Evolutionary conservation across 1,140 invertebrate species (phyloP).

Genomic region (Mylabris phalerata): DNA sequence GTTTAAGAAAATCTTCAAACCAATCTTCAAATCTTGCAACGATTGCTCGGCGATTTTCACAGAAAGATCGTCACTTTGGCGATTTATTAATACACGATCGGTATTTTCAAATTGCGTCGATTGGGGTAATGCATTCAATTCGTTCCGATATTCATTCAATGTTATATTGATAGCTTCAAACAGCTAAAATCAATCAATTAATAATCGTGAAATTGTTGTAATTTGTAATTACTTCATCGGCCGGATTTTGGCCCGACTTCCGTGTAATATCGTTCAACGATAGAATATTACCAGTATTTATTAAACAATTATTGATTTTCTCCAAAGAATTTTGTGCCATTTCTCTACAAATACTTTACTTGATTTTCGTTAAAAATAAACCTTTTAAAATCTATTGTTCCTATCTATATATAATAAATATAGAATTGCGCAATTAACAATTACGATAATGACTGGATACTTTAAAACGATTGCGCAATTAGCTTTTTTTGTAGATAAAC

Average conservation of each 20-base stretch:
- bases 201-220: slow-evolving; percentile 13
- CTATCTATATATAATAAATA: too few species aligned
- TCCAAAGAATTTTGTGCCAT: slow-evolving; percentile 1
- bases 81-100: slow-evolving; percentile 39
- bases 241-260: slow-evolving; percentile 72
- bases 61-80: slow-evolving; percentile 50
- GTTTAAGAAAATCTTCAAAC: slow-evolving; percentile 57
- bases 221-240: slow-evolving; percentile 64
- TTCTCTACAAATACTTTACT: background rate
- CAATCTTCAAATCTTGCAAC: slow-evolving; percentile 56
- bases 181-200: slow-evolving; percentile 49
- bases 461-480: too few species aligned
- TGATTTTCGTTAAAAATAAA: too few species aligned
- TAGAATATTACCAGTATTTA: slow-evolving; percentile 83
- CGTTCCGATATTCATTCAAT: slow-evolving; percentile 48
- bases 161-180: slow-evolving; percentile 64
- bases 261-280: slow-evolving; percentile 73
- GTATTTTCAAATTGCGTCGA: slow-evolving; percentile 23
- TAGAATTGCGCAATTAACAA: too few species aligned
- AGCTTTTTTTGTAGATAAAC: too few species aligned
- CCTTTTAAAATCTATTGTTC: too few species aligned
- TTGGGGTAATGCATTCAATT: slow-evolving; percentile 15
- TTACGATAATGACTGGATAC: too few species aligned
- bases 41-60: slow-evolving; percentile 54
- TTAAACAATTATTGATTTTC: slow-evolving; percentile 31